Evolutionary conservation across 2,888 invertebrate species (phyloP), one percentile per base, ranked within the genome.

Genomic region (Limnephilus marmoratus): DNA sequence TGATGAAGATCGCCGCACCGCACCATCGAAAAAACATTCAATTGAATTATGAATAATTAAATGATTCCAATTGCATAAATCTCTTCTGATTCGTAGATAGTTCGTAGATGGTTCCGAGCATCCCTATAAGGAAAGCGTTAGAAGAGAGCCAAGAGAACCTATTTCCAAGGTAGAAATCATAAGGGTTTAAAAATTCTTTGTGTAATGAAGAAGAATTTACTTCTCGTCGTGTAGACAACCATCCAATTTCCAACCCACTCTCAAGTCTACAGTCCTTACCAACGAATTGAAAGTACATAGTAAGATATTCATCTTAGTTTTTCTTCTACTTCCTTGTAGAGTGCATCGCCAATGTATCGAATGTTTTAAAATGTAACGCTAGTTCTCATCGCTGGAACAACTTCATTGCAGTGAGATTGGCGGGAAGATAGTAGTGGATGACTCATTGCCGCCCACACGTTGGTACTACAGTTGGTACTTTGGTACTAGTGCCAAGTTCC

Each of bases 381-480:
- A 37, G 41, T 85, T 37, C 41, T 85, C 34, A 9, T 34, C n/a
- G 82, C 7, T 41, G 11, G 34, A 85, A 85, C 85, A 37, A n/a
- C 85, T 85, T 41, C 41, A 85, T 85, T 85, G 85, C 41, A 34
- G 37, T 24, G 85, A 85, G 85, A 85, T 85, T 37, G 85, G 85
- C 34, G 31, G 24, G 34, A 85, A 41, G 31, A 85, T 85, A 37
- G 85, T n/a, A n/a, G 18, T 37, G 85, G 85, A 7, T 85, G 85
- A 85, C 3, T 85, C 85, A 85, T n/a, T 11, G n/a, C 41, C 85
- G 85, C 85, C 85, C 85, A 85, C 85, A 41, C 85, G 41, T 41
- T 41, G 13, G 82, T 81, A 29, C 81, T 81, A 29, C 29, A 81
- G 29, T n/a, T 15, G 29, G n/a, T n/a, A 13, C 31, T 41, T 31